phyloP scores from a whole-genome alignment of 2,113 vertebrate species.

The Reinhardtius hippoglossoides region DNA sequence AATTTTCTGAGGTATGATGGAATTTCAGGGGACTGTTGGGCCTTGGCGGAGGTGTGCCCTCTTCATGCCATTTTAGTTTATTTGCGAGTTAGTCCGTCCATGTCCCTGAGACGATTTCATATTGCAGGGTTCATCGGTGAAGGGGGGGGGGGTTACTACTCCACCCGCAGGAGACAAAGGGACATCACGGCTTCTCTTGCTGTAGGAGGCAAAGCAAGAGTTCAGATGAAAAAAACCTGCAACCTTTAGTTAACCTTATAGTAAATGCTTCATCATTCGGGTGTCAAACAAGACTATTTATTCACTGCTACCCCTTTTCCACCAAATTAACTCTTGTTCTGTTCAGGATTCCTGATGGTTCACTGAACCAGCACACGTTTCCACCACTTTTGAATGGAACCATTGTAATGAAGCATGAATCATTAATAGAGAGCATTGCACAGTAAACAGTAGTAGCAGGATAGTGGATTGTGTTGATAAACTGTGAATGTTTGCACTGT shows the following conservation, averaged over 20 bases:
- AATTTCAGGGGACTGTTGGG: neutral
- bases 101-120: conserved; percentile 28
- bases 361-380: too few relatives aligned
- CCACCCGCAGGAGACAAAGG: neutral
- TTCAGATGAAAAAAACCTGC: neutral
- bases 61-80: neutral
- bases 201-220: conserved; percentile 42
- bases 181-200: conserved; percentile 58
- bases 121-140: conserved; percentile 19
- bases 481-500: too few relatives aligned
- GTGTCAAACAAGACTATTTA: neutral
- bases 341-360: neutral
- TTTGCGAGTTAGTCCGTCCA: conserved; percentile 3
- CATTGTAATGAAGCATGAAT: too few relatives aligned
- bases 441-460: too few relatives aligned
- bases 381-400: too few relatives aligned
- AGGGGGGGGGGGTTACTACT: neutral
- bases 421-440: too few relatives aligned
- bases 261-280: neutral
- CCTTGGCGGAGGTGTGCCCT: too few relatives aligned
- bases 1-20: neutral
- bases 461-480: too few relatives aligned
- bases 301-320: neutral
- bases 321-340: neutral
- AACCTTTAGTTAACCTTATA: too few relatives aligned